These are phyloP conservation scores for Psittacula cyanocephala DNA, from an alignment of 2,113 vertebrate genomes.

Conservation along the genomic window DNA sequence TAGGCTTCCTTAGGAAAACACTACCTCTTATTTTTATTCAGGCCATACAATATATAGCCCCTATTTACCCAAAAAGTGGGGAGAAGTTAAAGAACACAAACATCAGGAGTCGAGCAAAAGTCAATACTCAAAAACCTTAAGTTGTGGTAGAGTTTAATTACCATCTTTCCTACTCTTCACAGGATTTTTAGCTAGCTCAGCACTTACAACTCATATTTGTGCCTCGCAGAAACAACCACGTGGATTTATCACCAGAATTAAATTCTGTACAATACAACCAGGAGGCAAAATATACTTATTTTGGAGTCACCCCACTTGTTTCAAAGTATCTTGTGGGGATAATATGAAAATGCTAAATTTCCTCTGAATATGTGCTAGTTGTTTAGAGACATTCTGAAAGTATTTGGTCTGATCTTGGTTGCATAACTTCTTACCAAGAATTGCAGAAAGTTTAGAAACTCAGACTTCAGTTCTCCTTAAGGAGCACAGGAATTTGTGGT, in stretches of 20 bases:
- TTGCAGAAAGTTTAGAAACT: background rate
- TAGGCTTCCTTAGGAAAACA: background rate
- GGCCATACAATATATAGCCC: background rate
- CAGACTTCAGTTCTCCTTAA: background rate
- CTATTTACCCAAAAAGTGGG: background rate
- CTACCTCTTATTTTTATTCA: background rate
- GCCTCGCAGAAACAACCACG: background rate
- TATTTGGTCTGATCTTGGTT: background rate
- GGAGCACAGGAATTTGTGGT: background rate
- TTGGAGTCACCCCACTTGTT: background rate
- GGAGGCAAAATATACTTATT: background rate
- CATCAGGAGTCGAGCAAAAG: background rate
- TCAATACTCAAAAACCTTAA: background rate
- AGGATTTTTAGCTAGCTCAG: background rate
- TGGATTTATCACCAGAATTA: background rate
- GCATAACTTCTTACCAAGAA: background rate
- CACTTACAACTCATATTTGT: background rate
- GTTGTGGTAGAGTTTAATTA: background rate
- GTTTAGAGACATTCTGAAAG: background rate
- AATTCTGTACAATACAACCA: background rate
- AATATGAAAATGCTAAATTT: background rate
- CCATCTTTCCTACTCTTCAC: background rate
- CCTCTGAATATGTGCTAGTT: background rate
- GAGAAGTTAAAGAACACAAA: background rate
- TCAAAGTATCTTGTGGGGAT: background rate